phyloP scores from a whole-genome alignment of 1,140 invertebrate species.

The Drosophila jambulina region DNA sequence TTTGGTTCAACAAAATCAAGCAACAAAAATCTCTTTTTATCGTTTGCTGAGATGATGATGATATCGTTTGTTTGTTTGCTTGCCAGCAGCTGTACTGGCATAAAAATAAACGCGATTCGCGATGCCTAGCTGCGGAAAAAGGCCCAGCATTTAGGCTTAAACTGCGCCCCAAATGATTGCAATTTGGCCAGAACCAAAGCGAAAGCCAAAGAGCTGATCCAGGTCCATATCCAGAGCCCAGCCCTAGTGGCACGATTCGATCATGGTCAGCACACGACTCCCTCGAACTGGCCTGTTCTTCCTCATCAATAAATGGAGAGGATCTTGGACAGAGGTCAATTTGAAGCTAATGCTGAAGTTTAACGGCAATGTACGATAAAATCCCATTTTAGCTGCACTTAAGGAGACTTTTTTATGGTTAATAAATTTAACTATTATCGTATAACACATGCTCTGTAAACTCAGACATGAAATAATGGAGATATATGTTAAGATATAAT shows the following conservation, averaged over 20 bases:
- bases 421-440: background rate
- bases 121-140: conserved; percentile 47
- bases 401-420: background rate
- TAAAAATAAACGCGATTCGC: conserved; percentile 61
- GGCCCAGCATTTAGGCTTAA: conserved; percentile 34
- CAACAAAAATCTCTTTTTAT: conserved; percentile 76
- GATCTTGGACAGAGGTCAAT: conserved; percentile 34
- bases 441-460: background rate
- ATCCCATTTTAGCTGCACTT: background rate
- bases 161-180: conserved; percentile 51
- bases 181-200: conserved; percentile 48
- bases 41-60: conserved; percentile 54
- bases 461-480: background rate
- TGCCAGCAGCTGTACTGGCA: conserved; percentile 44
- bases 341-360: background rate
- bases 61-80: conserved; percentile 45
- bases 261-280: conserved; percentile 17
- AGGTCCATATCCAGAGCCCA: conserved; percentile 11
- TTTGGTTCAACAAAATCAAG: conserved; percentile 81
- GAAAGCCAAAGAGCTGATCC: background rate
- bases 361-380: background rate
- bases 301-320: conserved; percentile 33
- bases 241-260: conserved; percentile 50
- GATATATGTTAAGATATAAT: too few species aligned
- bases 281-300: background rate